Evolutionary conservation across 2,888 invertebrate genomes (phyloP).

Genomic region (Rhagonycha lutea): DNA sequence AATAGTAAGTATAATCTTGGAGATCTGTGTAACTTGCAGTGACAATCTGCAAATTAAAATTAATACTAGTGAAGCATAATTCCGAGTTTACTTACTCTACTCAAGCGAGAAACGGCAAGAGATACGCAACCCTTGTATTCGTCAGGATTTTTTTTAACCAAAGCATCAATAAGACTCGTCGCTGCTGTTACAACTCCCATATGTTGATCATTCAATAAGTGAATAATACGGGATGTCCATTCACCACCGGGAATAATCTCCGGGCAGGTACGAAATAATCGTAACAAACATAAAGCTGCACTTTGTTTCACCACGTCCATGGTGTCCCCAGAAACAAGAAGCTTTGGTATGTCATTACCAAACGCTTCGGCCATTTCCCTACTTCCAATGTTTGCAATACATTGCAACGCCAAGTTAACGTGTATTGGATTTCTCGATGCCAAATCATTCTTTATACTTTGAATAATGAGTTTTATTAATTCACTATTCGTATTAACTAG

Average conservation of each 20-base stretch:
- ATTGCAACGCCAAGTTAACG: slow-evolving; percentile 97
- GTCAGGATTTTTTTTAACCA: slow-evolving; percentile 98
- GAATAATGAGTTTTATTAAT: slow-evolving; percentile 97
- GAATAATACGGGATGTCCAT: slow-evolving; percentile 98
- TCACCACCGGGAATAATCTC: slow-evolving; percentile 97
- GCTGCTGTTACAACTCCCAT: slow-evolving; percentile 99
- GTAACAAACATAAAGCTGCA: slow-evolving; percentile 93
- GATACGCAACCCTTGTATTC: slow-evolving; percentile 99
- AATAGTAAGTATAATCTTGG: slow-evolving; percentile 99
- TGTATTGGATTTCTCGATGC: slow-evolving; percentile 96
- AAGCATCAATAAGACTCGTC: slow-evolving; percentile 94
- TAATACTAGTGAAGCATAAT: slow-evolving; percentile 4
- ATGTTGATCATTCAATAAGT: slow-evolving; percentile 97
- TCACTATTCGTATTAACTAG: slow-evolving; percentile 98
- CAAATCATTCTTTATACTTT: slow-evolving; percentile 98
- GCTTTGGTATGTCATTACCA: slow-evolving; percentile 95
- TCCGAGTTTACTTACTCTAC: slow-evolving; percentile 66
- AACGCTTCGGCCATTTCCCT: slow-evolving; percentile 99
- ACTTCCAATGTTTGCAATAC: slow-evolving; percentile 99
- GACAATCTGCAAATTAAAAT: slow-evolving; percentile 73
- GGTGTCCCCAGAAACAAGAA: slow-evolving; percentile 97
- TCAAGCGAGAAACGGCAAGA: slow-evolving; percentile 94
- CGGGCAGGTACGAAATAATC: slow-evolving; percentile 91
- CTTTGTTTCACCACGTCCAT: slow-evolving; percentile 99
- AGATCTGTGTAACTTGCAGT: slow-evolving; percentile 98